Conservation (phyloP, 2,113 vertebrate species). For the Lagopus leucura region DNA sequence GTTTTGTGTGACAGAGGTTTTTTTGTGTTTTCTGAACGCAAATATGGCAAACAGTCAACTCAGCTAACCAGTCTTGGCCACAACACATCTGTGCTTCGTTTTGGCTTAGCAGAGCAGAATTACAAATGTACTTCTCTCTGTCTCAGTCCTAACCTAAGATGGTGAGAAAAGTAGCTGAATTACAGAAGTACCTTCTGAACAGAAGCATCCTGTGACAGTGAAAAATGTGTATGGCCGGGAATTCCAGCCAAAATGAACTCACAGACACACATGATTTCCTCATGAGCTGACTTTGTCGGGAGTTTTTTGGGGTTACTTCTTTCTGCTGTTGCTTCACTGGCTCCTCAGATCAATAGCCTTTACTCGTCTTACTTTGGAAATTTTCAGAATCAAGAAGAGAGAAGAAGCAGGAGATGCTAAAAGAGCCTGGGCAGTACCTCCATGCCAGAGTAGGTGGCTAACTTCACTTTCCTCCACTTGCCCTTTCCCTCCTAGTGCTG, state of each 20-base stretch:
- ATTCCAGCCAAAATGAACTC: conserved; percentile 41
- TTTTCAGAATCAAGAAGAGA: not conserved
- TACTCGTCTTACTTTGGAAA: not conserved
- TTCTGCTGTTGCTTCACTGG: not conserved
- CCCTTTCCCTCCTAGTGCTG: not conserved
- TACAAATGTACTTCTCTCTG: conserved; percentile 26
- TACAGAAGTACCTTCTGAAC: conserved; percentile 56
- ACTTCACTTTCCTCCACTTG: not conserved
- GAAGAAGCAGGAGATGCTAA: not conserved
- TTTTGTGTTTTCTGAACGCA: conserved; percentile 36
- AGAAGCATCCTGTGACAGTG: conserved; percentile 45
- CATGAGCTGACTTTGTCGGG: not conserved
- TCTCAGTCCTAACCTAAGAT: conserved; percentile 4
- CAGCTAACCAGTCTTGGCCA: not conserved
- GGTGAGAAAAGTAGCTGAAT: conserved; percentile 56
- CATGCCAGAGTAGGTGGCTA: not conserved
- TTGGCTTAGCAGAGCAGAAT: conserved; percentile 57
- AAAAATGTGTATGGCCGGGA: conserved; percentile 24
- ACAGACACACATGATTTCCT: conserved; percentile 41
- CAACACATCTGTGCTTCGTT: conserved; percentile 56
- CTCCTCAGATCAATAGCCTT: conserved; percentile 6
- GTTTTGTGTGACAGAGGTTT: not conserved
- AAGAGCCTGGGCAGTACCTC: not conserved
- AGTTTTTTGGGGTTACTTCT: not conserved
- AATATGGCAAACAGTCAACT: conserved; percentile 37